A percentile compares a stretch with the other conserved stretches of the same genome.
Conservation (phyloP, 1,140 invertebrate genomes). For the Diplogasteroides magnus region DNA sequence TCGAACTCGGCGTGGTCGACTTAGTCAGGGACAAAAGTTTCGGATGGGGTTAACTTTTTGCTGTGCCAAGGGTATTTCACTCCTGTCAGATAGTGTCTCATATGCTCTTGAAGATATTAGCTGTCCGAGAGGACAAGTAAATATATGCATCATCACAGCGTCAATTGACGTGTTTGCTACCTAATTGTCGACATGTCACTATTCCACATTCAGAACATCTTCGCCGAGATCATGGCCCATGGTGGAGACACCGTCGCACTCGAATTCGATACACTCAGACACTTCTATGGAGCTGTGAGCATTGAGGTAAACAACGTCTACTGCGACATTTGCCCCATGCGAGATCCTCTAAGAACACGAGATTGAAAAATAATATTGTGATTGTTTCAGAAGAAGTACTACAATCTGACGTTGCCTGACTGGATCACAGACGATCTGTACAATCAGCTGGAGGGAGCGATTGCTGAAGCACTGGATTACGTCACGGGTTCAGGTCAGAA, state of each 20-base stretch:
- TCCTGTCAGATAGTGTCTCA: too few relatives aligned
- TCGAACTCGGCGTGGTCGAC: too few relatives aligned
- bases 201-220: slow-evolving; percentile 1
- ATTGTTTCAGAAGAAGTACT: slow-evolving; percentile 10
- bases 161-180: too few relatives aligned
- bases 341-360: neutral
- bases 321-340: too few relatives aligned
- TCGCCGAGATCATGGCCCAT: neutral
- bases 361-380: neutral
- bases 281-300: slow-evolving; percentile 5
- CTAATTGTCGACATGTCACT: neutral
- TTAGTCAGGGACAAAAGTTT: too few relatives aligned
- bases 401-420: slow-evolving; percentile 17
- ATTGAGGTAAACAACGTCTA: slow-evolving; percentile 6
- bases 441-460: slow-evolving; percentile 6
- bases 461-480: slow-evolving; percentile 9
- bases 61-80: too few relatives aligned
- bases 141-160: too few relatives aligned
- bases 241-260: neutral
- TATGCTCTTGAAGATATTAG: too few relatives aligned
- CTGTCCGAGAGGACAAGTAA: too few relatives aligned
- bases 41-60: too few relatives aligned
- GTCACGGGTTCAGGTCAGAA: slow-evolving; percentile 17
- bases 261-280: neutral
- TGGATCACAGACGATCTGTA: slow-evolving; percentile 22